phyloP scores from a whole-genome alignment of 1,140 invertebrate genomes.

The Panagrolaimus sp. region DNA sequence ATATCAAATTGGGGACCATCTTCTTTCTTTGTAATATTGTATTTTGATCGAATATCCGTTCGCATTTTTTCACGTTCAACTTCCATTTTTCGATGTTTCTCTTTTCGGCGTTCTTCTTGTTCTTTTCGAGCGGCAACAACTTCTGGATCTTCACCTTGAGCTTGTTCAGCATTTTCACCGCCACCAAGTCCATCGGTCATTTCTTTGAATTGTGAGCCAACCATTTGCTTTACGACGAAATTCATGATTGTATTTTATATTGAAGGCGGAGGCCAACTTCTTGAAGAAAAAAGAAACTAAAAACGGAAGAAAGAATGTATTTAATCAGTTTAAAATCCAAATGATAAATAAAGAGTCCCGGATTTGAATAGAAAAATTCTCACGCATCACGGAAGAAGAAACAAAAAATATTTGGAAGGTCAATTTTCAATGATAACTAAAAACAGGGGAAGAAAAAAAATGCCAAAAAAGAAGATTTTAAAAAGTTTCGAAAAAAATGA shows the following conservation, averaged over 20 bases:
- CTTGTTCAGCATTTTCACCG: conserved; percentile 37
- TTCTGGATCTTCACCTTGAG: conserved; percentile 53
- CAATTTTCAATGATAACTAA: too few species aligned
- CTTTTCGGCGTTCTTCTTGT: conserved; percentile 63
- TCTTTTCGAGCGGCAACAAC: conserved; percentile 63
- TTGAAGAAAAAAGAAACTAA: too few species aligned
- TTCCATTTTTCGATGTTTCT: conserved; percentile 81
- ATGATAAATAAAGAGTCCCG: too few species aligned
- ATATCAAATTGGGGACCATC: conserved; percentile 32
- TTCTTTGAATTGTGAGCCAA: conserved; percentile 52
- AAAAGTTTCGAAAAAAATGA: too few species aligned
- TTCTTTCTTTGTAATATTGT: conserved; percentile 58
- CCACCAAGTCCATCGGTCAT: conserved; percentile 51
- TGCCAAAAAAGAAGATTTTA: too few species aligned
- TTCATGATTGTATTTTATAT: neutral
- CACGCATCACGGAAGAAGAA: too few species aligned
- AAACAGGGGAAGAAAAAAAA: too few species aligned
- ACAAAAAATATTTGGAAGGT: too few species aligned
- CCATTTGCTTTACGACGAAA: conserved; percentile 51
- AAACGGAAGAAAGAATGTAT: too few species aligned
- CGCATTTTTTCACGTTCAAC: conserved; percentile 94
- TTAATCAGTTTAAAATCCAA: too few species aligned
- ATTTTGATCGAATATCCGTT: conserved; percentile 91
- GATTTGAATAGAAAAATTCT: too few species aligned
- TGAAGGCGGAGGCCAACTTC: too few species aligned